These are phyloP conservation scores for Mesochorus sp. DNA, from an alignment of 2,888 invertebrate genomes.

Conservation along the genomic window DNA sequence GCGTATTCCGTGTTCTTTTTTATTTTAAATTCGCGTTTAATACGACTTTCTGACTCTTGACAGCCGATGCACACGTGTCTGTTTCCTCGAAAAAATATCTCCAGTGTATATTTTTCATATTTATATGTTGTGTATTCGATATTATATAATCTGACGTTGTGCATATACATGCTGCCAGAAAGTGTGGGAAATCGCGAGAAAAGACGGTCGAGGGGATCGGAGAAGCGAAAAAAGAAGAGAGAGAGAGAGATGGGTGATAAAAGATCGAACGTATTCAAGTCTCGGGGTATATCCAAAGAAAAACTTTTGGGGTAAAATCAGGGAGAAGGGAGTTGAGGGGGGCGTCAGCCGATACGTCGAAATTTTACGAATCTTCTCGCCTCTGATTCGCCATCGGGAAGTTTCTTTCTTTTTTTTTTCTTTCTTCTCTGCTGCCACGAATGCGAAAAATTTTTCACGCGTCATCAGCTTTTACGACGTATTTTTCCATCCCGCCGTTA, in stretches of 20 bases:
- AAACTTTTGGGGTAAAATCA: neutral
- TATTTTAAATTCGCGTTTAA: neutral
- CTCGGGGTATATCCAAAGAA: slow-evolving; percentile 10
- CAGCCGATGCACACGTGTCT: neutral
- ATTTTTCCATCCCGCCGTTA: neutral
- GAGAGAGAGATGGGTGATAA: slow-evolving; percentile 19
- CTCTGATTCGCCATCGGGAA: neutral
- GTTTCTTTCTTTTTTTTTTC: no score
- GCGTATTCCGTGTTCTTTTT: neutral
- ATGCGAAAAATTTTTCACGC: neutral
- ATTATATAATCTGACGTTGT: no score
- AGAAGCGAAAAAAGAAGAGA: slow-evolving; percentile 18
- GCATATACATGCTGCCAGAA: neutral
- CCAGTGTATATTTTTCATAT: neutral
- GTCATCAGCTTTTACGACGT: neutral
- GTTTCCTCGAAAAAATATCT: slow-evolving; percentile 12
- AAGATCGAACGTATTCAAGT: slow-evolving; percentile 19
- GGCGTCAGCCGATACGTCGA: slow-evolving; percentile 1
- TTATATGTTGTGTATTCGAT: neutral
- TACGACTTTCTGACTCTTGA: neutral
- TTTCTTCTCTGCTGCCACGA: no score
- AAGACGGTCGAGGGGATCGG: neutral
- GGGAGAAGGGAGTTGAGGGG: no score
- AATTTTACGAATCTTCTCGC: slow-evolving; percentile 10
- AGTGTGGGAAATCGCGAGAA: neutral